These are phyloP conservation scores for Spongilla lacustris DNA, from an alignment of 37 sponge, comb jelly and placozoan species.

Conservation along the genomic window DNA sequence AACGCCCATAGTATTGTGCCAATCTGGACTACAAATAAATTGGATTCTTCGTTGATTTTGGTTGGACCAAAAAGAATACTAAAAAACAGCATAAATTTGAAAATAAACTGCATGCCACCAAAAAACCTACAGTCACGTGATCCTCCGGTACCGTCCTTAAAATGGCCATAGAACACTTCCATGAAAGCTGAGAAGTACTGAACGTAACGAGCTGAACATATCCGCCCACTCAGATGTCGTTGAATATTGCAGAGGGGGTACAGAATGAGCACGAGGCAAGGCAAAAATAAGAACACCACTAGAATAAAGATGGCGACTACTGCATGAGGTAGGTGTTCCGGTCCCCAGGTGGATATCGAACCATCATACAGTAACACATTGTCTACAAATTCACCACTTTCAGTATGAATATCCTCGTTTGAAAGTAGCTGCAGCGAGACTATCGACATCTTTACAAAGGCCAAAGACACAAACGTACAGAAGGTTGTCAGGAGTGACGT, in stretches of 20 bases:
- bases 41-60: no score
- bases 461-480: constrained; percentile 9
- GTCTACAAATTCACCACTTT: neutral
- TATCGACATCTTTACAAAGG: constrained; percentile 9
- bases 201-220: neutral
- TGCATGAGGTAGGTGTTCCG: constrained; percentile 3
- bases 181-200: neutral
- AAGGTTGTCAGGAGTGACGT: neutral
- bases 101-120: neutral
- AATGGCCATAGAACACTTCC: constrained; percentile 22
- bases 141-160: constrained; percentile 7
- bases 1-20: no score
- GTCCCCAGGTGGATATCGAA: neutral
- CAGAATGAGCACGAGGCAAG: neutral
- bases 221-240: no score
- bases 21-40: no score
- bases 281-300: neutral
- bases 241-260: neutral
- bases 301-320: constrained; percentile 1
- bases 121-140: neutral
- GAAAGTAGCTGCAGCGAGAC: neutral
- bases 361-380: neutral
- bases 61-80: no score
- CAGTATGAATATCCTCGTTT: neutral
- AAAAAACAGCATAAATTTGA: neutral